A percentile compares a stretch with the other conserved stretches of the same genome.
Evolutionary conservation across 2,797 vertebrate genomes (phyloP).

Genomic region (Diceros bicornis): DNA sequence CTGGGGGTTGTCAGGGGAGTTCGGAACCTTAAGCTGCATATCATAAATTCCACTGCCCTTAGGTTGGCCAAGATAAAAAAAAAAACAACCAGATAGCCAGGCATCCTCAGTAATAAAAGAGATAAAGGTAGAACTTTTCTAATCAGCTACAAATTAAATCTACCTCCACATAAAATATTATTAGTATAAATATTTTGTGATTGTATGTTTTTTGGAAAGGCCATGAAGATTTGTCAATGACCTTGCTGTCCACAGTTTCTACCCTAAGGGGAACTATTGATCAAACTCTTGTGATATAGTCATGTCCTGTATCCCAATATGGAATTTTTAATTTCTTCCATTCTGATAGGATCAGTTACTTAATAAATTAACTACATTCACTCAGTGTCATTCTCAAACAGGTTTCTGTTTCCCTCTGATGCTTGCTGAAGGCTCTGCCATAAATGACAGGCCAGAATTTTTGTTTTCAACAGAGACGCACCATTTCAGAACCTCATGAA

Average conservation of each 20-base stretch:
- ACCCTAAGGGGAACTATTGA: neutral
- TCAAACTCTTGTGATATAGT: neutral
- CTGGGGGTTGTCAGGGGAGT: fast-evolving
- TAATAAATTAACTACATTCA: neutral
- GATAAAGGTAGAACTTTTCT: neutral
- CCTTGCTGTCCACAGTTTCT: neutral
- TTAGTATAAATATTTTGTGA: slow-evolving; percentile 32
- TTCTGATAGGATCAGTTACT: neutral
- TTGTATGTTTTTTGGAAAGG: neutral
- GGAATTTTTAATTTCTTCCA: slow-evolving; percentile 37
- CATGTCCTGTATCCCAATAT: neutral
- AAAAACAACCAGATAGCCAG: neutral
- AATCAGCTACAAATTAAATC: neutral
- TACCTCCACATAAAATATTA: neutral
- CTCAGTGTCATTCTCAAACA: neutral
- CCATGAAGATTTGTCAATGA: neutral
- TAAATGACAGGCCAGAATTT: neutral
- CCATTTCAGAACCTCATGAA: neutral
- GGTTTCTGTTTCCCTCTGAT: neutral
- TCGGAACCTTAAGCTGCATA: neutral
- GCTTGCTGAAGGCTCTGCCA: neutral
- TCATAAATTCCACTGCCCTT: neutral
- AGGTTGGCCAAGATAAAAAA: neutral
- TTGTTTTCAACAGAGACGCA: neutral
- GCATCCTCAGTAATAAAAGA: neutral